phyloP scores from a whole-genome alignment of 1,140 invertebrate species.

The Palaemon carinicauda region DNA sequence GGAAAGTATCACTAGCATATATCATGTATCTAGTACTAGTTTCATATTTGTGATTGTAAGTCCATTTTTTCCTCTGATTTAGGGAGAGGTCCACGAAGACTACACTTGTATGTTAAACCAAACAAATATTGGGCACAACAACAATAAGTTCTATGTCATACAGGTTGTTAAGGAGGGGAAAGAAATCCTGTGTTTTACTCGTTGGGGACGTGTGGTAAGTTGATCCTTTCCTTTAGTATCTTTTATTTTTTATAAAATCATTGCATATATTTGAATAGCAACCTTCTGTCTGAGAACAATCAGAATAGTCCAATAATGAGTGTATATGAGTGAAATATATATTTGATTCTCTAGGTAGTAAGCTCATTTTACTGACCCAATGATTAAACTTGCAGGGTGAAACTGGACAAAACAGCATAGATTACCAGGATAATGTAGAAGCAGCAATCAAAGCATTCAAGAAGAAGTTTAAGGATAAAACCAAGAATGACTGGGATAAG shows the following conservation, averaged over 20 bases:
- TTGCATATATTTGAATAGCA: background rate
- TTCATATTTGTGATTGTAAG: too few relatives aligned
- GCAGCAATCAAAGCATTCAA: constrained; percentile 61
- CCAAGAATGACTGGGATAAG: constrained; percentile 64
- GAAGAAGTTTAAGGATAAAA: constrained; percentile 65
- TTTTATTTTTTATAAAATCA: too few relatives aligned
- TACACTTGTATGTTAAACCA: constrained; percentile 69
- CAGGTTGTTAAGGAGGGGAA: constrained; percentile 68
- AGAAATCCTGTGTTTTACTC: constrained; percentile 66
- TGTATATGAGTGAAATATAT: constrained; percentile 42
- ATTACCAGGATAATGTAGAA: constrained; percentile 51
- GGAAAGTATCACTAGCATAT: too few relatives aligned
- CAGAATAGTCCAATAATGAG: constrained; percentile 55
- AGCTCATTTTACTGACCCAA: too few relatives aligned
- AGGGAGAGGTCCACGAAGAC: constrained; percentile 60
- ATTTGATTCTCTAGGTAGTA: too few relatives aligned
- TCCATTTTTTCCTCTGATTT: background rate
- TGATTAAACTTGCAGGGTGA: constrained; percentile 10
- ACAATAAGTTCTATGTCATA: constrained; percentile 71
- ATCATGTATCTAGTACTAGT: too few relatives aligned
- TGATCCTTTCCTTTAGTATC: background rate
- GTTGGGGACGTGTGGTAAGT: constrained; percentile 70
- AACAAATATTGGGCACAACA: constrained; percentile 70
- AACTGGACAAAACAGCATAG: constrained; percentile 62
- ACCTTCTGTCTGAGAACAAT: background rate